Evolutionary conservation across 2,113 vertebrate species (phyloP).

Genomic region (Excalfactoria chinensis): DNA sequence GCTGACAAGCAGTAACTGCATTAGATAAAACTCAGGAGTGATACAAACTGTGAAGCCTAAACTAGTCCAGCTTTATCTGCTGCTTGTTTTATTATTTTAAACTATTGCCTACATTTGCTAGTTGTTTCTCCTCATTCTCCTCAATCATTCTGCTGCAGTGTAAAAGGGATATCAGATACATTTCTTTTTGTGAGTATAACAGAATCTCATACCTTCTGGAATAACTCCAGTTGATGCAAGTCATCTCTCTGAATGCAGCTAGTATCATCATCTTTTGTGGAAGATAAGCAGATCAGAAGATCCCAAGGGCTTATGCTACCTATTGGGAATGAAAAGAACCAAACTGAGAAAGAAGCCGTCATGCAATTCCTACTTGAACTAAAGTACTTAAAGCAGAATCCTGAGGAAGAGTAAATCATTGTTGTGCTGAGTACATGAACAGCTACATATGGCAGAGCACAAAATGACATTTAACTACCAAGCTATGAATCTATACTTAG

Average conservation of each 20-base stretch:
- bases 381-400: background rate
- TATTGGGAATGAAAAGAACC: constrained; percentile 43
- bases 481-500: background rate
- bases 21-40: background rate
- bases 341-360: background rate
- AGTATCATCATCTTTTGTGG: constrained; percentile 69
- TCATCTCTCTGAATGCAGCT: constrained; percentile 82
- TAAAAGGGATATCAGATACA: background rate
- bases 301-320: constrained; percentile 80
- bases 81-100: background rate
- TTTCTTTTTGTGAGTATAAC: background rate
- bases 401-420: background rate
- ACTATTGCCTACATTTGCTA: background rate
- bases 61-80: background rate
- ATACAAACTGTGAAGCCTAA: background rate
- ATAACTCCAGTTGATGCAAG: constrained; percentile 73
- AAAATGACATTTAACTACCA: background rate
- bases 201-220: constrained; percentile 84
- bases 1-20: background rate
- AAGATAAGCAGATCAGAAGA: constrained; percentile 87
- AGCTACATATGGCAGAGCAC: background rate
- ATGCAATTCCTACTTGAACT: background rate
- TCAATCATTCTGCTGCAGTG: background rate
- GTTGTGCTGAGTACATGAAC: background rate
- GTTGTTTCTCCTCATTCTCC: background rate